phyloP scores from a whole-genome alignment of 2,888 invertebrate genomes.

The Girardia tigrina region DNA sequence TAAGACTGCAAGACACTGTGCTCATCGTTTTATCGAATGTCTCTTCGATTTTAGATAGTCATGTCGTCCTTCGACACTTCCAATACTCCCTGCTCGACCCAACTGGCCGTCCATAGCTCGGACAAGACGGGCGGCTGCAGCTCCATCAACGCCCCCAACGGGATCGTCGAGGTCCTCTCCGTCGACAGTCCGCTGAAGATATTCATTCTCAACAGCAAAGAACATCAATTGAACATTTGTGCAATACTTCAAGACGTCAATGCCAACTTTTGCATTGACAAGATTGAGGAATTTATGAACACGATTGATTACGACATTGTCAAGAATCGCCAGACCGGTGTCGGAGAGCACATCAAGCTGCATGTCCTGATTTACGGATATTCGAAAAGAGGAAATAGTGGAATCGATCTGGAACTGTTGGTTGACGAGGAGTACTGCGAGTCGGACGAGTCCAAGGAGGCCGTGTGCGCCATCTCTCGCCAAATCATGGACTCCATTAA shows the following conservation, averaged over 20 bases:
- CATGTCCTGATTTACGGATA: background rate
- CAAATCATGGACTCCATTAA: background rate
- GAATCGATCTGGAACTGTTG: background rate
- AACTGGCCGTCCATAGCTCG: background rate
- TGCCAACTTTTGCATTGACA: constrained; percentile 7
- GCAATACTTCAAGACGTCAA: constrained; percentile 20
- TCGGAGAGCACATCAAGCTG: background rate
- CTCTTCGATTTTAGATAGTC: background rate
- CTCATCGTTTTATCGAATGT: too few relatives aligned
- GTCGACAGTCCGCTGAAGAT: background rate
- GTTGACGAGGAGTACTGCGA: background rate
- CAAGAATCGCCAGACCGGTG: background rate
- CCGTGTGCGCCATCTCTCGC: background rate
- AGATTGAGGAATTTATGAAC: constrained; percentile 20
- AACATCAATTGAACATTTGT: constrained; percentile 1
- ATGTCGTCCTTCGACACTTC: constrained; percentile 10
- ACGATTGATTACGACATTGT: background rate
- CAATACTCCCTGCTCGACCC: background rate
- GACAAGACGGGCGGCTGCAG: background rate
- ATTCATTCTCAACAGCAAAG: background rate
- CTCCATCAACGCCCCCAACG: background rate
- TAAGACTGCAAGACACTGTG: too few relatives aligned
- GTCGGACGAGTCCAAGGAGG: background rate
- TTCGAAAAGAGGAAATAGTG: constrained; percentile 16
- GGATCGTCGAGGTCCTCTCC: background rate